Conservation (phyloP, 2,797 vertebrate genomes). For the Rhabdomys pumilio region DNA sequence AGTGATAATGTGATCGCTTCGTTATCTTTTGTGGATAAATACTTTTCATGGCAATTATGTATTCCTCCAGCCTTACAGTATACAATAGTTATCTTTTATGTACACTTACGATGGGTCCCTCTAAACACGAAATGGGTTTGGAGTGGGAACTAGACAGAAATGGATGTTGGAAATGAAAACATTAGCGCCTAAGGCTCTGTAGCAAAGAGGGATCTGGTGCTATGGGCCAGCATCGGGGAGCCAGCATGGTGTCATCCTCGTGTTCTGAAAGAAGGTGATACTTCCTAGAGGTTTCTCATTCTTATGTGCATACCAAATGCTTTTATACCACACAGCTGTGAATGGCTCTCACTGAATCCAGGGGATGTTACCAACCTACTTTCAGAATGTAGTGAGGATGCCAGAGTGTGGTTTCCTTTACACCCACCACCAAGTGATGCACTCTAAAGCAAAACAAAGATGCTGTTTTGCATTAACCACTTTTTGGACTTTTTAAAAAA, state of each 20-base stretch:
- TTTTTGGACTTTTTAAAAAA: not conserved
- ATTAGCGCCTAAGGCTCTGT: not conserved
- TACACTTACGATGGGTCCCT: conserved; percentile 56
- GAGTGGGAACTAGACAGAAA: not conserved
- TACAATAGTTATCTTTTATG: not conserved
- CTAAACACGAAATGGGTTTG: not conserved
- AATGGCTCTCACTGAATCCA: not conserved
- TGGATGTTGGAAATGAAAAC: not conserved
- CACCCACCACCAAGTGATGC: not conserved
- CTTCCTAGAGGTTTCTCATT: not conserved
- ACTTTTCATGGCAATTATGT: conserved; percentile 31
- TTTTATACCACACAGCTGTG: not conserved
- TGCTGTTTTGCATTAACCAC: conserved; percentile 27
- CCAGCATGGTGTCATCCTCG: not conserved
- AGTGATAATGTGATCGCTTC: not conserved
- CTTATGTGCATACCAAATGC: not conserved
- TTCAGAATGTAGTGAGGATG: conserved; percentile 16
- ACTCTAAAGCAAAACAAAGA: conserved; percentile 44
- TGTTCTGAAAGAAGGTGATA: not conserved
- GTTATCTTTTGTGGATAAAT: not conserved
- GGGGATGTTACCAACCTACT: not conserved
- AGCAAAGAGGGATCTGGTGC: not conserved
- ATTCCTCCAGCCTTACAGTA: conserved; percentile 36
- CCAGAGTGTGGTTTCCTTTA: not conserved
- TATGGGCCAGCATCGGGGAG: not conserved